Conservation (phyloP, 2,113 vertebrate genomes). For the Charadrius vociferus region DNA sequence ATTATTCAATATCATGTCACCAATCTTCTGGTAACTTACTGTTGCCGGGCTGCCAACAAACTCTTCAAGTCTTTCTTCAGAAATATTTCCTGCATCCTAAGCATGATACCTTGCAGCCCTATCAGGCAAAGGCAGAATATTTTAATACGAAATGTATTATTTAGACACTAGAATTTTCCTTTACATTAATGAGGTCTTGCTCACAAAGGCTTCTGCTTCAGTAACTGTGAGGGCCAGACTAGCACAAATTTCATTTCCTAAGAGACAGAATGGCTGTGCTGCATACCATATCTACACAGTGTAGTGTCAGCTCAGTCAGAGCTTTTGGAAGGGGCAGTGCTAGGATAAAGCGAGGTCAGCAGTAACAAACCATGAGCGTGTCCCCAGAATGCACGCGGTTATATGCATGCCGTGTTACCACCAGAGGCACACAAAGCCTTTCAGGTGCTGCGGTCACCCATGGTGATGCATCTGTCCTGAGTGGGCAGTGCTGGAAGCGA, state of each 20-base stretch:
- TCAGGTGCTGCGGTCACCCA: neutral
- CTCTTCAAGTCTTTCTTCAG: neutral
- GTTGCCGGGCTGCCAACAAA: neutral
- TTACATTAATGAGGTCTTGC: neutral
- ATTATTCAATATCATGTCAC: neutral
- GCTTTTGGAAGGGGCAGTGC: neutral
- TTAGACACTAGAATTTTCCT: neutral
- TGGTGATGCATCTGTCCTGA: neutral
- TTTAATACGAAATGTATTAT: neutral
- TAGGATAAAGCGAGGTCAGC: neutral
- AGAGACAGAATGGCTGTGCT: neutral
- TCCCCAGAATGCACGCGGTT: neutral
- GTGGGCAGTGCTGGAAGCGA: neutral
- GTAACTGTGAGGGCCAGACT: neutral
- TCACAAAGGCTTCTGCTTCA: neutral
- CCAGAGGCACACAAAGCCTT: neutral
- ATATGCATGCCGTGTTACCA: neutral
- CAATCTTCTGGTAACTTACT: neutral
- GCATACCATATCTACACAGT: accelerated
- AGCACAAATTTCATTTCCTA: neutral
- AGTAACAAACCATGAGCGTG: neutral
- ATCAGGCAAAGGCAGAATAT: neutral
- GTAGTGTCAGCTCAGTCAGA: neutral
- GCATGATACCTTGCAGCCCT: neutral
- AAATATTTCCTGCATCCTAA: neutral